phyloP scores from a whole-genome alignment of 2,888 invertebrate species.

The Platycnemis pennipes region DNA sequence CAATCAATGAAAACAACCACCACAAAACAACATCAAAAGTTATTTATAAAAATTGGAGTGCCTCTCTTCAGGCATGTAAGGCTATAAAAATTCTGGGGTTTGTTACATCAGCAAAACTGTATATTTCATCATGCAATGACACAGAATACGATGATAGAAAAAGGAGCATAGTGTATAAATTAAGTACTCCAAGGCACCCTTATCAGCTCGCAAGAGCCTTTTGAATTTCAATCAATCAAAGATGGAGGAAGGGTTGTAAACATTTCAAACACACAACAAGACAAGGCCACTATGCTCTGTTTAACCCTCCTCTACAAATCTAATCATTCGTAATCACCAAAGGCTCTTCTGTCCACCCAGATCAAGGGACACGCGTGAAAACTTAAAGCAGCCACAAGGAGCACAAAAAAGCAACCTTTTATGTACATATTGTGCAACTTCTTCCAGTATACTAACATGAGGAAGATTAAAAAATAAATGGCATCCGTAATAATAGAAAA shows the following conservation, averaged over 20 bases:
- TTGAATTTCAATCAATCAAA: conserved; percentile 17
- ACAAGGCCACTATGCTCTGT: conserved; percentile 8
- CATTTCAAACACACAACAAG: not conserved
- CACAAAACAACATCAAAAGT: conserved; percentile 48
- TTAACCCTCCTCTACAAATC: not conserved
- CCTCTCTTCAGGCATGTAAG: conserved; percentile 29
- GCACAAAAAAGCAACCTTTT: not conserved
- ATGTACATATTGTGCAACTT: conserved; percentile 37
- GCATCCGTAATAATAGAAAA: conserved; percentile 24
- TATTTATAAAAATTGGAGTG: conserved; percentile 54
- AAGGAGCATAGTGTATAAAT: conserved; percentile 24
- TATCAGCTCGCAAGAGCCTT: conserved; percentile 39
- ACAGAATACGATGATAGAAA: conserved; percentile 47
- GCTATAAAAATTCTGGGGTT: conserved; percentile 38
- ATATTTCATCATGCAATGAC: not conserved
- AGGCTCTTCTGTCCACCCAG: not conserved
- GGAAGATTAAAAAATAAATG: not conserved
- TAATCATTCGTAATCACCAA: conserved; percentile 5
- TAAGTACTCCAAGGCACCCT: conserved; percentile 61
- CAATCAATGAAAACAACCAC: conserved; percentile 26
- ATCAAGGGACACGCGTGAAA: not conserved
- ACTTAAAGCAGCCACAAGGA: not conserved
- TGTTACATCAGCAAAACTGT: conserved; percentile 24
- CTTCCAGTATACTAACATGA: not conserved
- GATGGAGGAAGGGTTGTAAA: conserved; percentile 28